phyloP scores from a whole-genome alignment of 2,888 invertebrate genomes.

The Camptogramma bilineatum region DNA sequence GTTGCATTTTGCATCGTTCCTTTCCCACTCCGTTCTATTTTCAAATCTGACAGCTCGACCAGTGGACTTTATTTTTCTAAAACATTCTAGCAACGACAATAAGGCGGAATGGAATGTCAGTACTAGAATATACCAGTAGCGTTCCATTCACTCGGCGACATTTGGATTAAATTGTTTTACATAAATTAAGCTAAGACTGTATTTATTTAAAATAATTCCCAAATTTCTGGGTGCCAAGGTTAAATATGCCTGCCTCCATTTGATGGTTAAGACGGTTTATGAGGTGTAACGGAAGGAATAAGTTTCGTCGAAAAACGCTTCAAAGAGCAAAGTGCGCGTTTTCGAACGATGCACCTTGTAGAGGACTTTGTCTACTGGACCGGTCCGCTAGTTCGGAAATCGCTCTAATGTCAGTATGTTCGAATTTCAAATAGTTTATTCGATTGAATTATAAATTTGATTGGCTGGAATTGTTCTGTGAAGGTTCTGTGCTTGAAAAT shows the following conservation, averaged over 20 bases:
- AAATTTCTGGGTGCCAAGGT: slow-evolving; percentile 60
- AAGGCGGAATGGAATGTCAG: slow-evolving; percentile 2
- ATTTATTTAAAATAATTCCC: slow-evolving; percentile 51
- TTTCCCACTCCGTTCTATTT: slow-evolving; percentile 40
- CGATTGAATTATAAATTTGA: too few species aligned
- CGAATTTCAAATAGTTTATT: too few species aligned
- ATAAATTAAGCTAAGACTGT: slow-evolving; percentile 39
- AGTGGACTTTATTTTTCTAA: slow-evolving; percentile 14
- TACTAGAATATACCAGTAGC: background rate
- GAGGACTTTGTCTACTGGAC: background rate
- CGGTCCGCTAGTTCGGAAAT: background rate
- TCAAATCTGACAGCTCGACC: slow-evolving; percentile 41
- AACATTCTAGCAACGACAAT: slow-evolving; percentile 5
- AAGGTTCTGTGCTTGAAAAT: too few species aligned
- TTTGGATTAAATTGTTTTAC: slow-evolving; percentile 32
- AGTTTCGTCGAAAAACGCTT: slow-evolving; percentile 48
- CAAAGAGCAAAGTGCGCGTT: slow-evolving; percentile 40
- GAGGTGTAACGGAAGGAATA: slow-evolving; percentile 65
- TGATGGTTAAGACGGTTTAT: slow-evolving; percentile 70
- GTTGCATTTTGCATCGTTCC: slow-evolving; percentile 31
- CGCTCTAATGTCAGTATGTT: too few species aligned
- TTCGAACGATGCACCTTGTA: slow-evolving; percentile 43
- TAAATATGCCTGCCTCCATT: slow-evolving; percentile 60
- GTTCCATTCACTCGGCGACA: slow-evolving; percentile 31
- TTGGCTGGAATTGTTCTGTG: too few species aligned